A percentile compares a stretch with the other conserved stretches of the same genome.
phyloP scores from a whole-genome alignment of 2,888 invertebrate species.

The Pedicia rivosa region DNA sequence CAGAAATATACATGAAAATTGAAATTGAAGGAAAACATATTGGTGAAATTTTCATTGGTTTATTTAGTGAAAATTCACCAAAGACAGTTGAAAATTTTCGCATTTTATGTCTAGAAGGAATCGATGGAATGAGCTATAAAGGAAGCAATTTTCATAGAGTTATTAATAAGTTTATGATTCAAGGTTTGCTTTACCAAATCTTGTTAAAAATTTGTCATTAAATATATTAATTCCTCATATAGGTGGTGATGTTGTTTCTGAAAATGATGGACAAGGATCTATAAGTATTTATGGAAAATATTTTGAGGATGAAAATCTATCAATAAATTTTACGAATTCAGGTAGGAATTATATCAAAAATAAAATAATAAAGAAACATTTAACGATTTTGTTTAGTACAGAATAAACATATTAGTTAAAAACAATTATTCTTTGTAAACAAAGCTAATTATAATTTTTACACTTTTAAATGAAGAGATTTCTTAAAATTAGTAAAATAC shows the following conservation, averaged over 20 bases:
- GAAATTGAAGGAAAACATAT: constrained; percentile 50
- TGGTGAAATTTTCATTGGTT: constrained; percentile 68
- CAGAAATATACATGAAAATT: constrained; percentile 71
- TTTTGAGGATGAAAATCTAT: constrained; percentile 78
- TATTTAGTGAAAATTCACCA: constrained; percentile 79
- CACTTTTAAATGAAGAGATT: too few species aligned
- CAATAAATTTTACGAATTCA: constrained; percentile 55
- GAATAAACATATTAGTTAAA: too few species aligned
- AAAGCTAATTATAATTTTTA: too few species aligned
- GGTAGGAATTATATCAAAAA: too few species aligned
- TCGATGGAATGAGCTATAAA: constrained; percentile 60
- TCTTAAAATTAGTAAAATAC: too few species aligned
- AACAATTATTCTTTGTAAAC: too few species aligned
- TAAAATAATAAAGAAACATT: too few species aligned
- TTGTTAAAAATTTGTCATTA: not conserved
- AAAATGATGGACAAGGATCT: constrained; percentile 60
- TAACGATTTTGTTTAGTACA: too few species aligned
- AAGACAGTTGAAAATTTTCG: constrained; percentile 78
- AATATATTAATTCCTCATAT: constrained; percentile 13
- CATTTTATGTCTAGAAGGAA: constrained; percentile 57
- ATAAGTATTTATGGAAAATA: constrained; percentile 72
- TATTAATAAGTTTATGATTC: constrained; percentile 80
- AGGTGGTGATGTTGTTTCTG: constrained; percentile 73
- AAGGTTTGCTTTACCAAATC: constrained; percentile 40
- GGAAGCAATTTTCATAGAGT: constrained; percentile 72